Evolutionary conservation across 2,113 vertebrate species (phyloP).

Genomic region (Lichenostomus cassidix): DNA sequence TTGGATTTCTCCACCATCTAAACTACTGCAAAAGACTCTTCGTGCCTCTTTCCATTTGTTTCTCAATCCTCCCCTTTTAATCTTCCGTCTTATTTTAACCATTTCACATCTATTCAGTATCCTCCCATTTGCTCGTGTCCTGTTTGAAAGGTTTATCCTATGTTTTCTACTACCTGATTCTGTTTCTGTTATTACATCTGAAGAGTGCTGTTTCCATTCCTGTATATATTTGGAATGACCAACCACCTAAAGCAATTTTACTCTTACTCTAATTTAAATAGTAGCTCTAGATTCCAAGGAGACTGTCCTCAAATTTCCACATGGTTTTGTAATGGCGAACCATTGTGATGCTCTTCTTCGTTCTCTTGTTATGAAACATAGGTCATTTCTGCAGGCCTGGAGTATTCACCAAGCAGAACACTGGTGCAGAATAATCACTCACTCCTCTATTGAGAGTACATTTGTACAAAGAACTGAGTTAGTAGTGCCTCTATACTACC

Average conservation of each 20-base stretch:
- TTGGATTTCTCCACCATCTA: neutral
- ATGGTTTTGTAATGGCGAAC: fast-evolving
- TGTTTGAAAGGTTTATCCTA: neutral
- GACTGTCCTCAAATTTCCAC: neutral
- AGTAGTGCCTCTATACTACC: neutral
- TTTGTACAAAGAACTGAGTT: neutral
- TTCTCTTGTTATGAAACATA: neutral
- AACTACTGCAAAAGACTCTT: neutral
- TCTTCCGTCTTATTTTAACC: neutral
- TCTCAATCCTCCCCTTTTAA: neutral
- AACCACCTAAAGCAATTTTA: neutral
- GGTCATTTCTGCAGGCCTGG: neutral
- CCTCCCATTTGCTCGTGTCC: neutral
- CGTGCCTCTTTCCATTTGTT: neutral
- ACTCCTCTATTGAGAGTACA: neutral
- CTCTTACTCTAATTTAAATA: neutral
- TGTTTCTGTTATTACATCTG: neutral
- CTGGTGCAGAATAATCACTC: neutral
- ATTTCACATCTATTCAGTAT: neutral
- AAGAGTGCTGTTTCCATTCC: neutral
- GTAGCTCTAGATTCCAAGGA: neutral
- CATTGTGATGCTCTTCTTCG: neutral
- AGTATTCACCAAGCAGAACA: neutral
- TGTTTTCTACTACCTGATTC: neutral
- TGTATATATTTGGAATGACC: neutral